Evolutionary conservation across 2,888 invertebrate genomes (phyloP).

Genomic region (Chironomus tentans): DNA sequence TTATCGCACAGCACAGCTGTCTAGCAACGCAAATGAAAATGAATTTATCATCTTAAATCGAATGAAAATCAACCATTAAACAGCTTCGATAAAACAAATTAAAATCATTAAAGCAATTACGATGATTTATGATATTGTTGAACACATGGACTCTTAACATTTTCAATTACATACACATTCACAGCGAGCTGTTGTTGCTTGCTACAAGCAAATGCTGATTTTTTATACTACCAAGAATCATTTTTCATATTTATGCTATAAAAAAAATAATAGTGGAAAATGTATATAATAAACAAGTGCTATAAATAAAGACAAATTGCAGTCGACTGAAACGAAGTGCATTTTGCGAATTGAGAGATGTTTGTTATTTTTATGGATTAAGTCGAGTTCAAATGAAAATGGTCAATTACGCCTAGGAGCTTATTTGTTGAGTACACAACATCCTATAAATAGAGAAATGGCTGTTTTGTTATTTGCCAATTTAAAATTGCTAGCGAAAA

Average conservation of each 20-base stretch:
- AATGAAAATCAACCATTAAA: conserved; percentile 14
- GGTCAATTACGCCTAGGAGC: too few relatives aligned
- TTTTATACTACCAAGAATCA: background rate
- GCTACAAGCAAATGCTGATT: too few relatives aligned
- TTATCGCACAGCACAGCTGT: background rate
- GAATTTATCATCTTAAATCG: conserved; percentile 6
- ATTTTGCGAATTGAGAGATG: background rate
- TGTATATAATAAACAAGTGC: background rate
- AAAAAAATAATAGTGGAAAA: background rate
- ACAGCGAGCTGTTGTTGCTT: background rate
- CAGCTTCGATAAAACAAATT: conserved; percentile 16
- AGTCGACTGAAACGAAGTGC: background rate
- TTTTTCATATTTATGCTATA: conserved; percentile 14
- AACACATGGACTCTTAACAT: conserved; percentile 2
- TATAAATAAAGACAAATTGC: conserved; percentile 17
- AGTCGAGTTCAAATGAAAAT: too few relatives aligned
- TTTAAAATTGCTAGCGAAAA: too few relatives aligned
- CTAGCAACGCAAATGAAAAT: background rate
- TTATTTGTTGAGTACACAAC: too few relatives aligned
- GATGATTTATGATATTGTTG: conserved; percentile 16
- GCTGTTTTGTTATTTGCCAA: too few relatives aligned
- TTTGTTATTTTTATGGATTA: too few relatives aligned
- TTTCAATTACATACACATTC: background rate
- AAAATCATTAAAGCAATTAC: conserved; percentile 25
- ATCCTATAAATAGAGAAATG: too few relatives aligned